Evolutionary conservation across 2,888 invertebrate species (phyloP).

Genomic region (Eustalomyia histrio): DNA sequence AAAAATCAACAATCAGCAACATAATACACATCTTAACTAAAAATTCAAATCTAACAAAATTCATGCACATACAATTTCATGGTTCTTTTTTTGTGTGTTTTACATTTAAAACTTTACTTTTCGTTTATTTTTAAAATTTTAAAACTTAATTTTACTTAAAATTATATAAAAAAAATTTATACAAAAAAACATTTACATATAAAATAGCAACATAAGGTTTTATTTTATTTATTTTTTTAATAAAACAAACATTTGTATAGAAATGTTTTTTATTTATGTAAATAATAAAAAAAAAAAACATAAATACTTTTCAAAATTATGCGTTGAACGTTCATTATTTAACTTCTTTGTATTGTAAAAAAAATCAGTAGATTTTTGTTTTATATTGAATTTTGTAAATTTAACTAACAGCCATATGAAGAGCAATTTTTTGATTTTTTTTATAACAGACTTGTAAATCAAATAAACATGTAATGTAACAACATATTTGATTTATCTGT

Average conservation of each 20-base stretch:
- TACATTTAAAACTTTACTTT: conserved; percentile 24
- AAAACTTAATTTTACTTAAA: conserved; percentile 44
- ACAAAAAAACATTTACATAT: conserved; percentile 50
- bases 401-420: too few relatives aligned
- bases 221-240: conserved; percentile 17
- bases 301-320: conserved; percentile 58
- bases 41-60: conserved; percentile 50
- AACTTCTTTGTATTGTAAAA: conserved; percentile 41
- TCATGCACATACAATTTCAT: conserved; percentile 28
- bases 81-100: background rate
- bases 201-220: conserved; percentile 51
- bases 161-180: conserved; percentile 38
- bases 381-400: conserved; percentile 20
- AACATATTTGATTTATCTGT: too few relatives aligned
- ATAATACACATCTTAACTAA: conserved; percentile 41
- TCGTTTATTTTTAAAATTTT: background rate
- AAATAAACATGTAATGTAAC: too few relatives aligned
- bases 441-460: too few relatives aligned
- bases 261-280: conserved; percentile 41
- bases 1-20: conserved; percentile 56
- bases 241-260: conserved; percentile 54
- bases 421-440: too few relatives aligned
- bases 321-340: conserved; percentile 53
- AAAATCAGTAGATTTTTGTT: conserved; percentile 13
- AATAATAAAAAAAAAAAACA: conserved; percentile 47